Evolutionary conservation across 1,140 invertebrate species (phyloP).

Genomic region (Megalopta genalis): DNA sequence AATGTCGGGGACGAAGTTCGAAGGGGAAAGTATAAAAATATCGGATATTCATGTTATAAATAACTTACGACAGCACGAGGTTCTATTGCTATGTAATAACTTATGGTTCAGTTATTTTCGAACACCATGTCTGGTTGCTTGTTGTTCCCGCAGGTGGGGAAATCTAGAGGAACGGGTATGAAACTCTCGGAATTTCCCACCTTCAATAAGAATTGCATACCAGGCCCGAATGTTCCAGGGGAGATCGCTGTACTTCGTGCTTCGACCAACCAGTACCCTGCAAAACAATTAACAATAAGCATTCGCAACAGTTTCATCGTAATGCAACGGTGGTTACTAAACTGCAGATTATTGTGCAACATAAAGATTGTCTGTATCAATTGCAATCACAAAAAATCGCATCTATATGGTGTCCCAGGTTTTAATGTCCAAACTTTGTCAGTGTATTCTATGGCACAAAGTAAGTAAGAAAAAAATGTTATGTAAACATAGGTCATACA

Average conservation of each 20-base stretch:
- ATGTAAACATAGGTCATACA: too few relatives aligned
- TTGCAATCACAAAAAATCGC: too few relatives aligned
- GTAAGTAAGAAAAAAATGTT: too few relatives aligned
- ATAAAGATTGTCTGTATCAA: too few relatives aligned
- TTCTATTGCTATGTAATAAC: neutral
- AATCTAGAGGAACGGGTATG: constrained; percentile 68
- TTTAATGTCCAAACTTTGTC: too few relatives aligned
- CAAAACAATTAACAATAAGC: neutral
- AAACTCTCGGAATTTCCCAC: constrained; percentile 66
- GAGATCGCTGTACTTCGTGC: constrained; percentile 58
- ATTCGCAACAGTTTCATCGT: too few relatives aligned
- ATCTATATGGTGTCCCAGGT: too few relatives aligned
- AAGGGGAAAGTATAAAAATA: too few relatives aligned
- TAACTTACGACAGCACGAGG: neutral
- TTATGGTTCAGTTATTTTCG: constrained; percentile 34
- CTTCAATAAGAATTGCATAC: constrained; percentile 74
- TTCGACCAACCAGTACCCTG: constrained; percentile 71
- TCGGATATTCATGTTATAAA: neutral
- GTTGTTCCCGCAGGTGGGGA: constrained; percentile 73
- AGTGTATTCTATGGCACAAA: too few relatives aligned
- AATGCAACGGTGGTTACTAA: too few relatives aligned
- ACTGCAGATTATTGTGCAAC: too few relatives aligned
- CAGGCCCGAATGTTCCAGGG: constrained; percentile 45
- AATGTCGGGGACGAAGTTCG: too few relatives aligned
- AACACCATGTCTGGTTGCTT: constrained; percentile 55